Evolutionary conservation across 2,797 vertebrate genomes (phyloP).

Genomic region (Morus bassanus): DNA sequence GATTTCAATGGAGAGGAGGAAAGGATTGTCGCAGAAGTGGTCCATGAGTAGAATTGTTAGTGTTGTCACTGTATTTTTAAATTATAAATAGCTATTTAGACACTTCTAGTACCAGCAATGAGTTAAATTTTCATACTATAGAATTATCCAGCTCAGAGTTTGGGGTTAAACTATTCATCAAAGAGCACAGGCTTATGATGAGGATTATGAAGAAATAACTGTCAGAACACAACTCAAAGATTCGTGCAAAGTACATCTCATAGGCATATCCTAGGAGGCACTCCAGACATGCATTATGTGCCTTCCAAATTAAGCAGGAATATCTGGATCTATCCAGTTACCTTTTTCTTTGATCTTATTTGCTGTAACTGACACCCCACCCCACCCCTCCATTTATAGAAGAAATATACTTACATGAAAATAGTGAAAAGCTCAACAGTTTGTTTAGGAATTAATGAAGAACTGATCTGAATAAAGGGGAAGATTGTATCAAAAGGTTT

Average conservation of each 20-base stretch:
- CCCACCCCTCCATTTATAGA: conserved; percentile 25
- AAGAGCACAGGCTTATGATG: conserved; percentile 67
- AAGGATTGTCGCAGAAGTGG: conserved; percentile 1
- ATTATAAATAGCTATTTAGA: conserved; percentile 4
- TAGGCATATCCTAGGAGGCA: conserved; percentile 70
- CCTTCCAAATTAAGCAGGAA: conserved; percentile 70
- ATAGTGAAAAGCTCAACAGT: conserved; percentile 34
- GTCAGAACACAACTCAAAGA: conserved; percentile 73
- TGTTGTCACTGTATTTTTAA: background rate
- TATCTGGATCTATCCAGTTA: conserved; percentile 67
- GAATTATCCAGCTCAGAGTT: conserved; percentile 61
- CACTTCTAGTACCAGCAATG: background rate
- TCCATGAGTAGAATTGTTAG: background rate
- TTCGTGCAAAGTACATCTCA: conserved; percentile 71
- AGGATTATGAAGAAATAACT: conserved; percentile 77
- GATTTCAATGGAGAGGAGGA: background rate
- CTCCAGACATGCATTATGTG: conserved; percentile 64
- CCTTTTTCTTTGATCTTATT: conserved; percentile 69
- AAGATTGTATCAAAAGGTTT: conserved; percentile 14
- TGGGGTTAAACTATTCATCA: conserved; percentile 72
- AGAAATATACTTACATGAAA: conserved; percentile 46
- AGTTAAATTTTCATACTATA: conserved; percentile 50
- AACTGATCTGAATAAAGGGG: background rate
- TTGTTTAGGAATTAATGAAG: conserved; percentile 33
- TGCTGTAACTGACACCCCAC: conserved; percentile 42